These are phyloP conservation scores for Crambe crambe DNA, from an alignment of 37 sponge, comb jelly and placozoan genomes.

Conservation along the genomic window DNA sequence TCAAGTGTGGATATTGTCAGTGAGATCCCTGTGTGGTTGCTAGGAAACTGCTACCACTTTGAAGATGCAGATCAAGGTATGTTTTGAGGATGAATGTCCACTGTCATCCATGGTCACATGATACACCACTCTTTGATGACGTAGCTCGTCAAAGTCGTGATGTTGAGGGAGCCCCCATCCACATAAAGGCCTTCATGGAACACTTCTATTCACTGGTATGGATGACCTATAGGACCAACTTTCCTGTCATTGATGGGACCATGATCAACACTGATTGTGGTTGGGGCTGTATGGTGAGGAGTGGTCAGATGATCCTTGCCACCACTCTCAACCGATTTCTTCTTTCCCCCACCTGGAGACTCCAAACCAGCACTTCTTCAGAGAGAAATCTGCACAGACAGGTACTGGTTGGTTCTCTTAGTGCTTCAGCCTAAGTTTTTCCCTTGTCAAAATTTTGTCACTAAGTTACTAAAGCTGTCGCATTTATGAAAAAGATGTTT, in stretches of 20 bases:
- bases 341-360: slow-evolving; percentile 69
- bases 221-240: slow-evolving; percentile 85
- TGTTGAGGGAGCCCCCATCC: slow-evolving; percentile 53
- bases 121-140: background rate
- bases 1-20: slow-evolving; percentile 41
- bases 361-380: background rate
- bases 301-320: slow-evolving; percentile 98
- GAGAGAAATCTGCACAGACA: slow-evolving; percentile 36
- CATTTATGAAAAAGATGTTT: too few relatives aligned
- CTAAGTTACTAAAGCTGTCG: too few relatives aligned
- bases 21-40: slow-evolving; percentile 38
- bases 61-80: background rate
- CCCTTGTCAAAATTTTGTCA: background rate
- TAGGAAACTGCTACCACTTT: slow-evolving; percentile 51
- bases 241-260: slow-evolving; percentile 71
- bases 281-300: slow-evolving; percentile 99
- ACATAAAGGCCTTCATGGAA: slow-evolving; percentile 63
- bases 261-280: slow-evolving; percentile 91
- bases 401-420: too few relatives aligned
- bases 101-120: background rate
- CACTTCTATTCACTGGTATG: slow-evolving; percentile 69
- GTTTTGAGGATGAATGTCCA: background rate
- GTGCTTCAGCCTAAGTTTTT: too few relatives aligned
- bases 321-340: slow-evolving; percentile 78
- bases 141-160: background rate